Evolutionary conservation across 2,113 vertebrate genomes (phyloP).

Genomic region (Machaerirhynchus nigripectus): DNA sequence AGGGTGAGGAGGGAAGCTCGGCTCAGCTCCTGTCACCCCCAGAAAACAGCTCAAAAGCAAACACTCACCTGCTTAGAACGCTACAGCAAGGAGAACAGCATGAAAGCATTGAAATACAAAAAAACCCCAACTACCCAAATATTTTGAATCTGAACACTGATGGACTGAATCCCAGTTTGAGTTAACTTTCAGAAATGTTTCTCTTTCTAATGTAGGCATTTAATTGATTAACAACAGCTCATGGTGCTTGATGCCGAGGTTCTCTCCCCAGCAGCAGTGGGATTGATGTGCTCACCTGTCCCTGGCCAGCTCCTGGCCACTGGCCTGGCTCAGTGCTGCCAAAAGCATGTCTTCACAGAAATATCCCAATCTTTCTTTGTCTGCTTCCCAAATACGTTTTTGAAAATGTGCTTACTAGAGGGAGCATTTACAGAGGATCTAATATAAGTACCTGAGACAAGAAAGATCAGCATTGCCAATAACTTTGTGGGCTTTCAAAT

Average conservation of each 20-base stretch:
- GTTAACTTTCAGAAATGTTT: neutral
- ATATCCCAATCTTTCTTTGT: neutral
- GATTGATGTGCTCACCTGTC: neutral
- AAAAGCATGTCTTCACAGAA: neutral
- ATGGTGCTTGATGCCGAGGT: neutral
- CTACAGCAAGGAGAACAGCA: neutral
- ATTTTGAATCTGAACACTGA: neutral
- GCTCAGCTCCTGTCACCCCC: neutral
- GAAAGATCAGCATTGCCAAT: neutral
- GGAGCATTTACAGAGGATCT: neutral
- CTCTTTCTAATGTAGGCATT: neutral
- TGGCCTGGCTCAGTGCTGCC: neutral
- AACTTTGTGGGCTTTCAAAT: neutral
- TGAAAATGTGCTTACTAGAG: neutral
- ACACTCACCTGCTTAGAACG: neutral
- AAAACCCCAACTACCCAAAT: neutral
- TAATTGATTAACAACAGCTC: neutral
- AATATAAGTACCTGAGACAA: neutral
- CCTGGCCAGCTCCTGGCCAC: neutral
- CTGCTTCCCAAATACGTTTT: neutral
- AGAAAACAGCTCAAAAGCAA: neutral
- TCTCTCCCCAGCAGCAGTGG: neutral
- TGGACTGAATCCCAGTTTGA: neutral
- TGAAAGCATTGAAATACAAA: neutral
- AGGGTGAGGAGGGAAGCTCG: neutral